A percentile compares a stretch with the other conserved stretches of the same genome.
These are phyloP conservation scores for Semicossyphus pulcher DNA, from an alignment of 2,113 vertebrate genomes.

Conservation along the genomic window DNA sequence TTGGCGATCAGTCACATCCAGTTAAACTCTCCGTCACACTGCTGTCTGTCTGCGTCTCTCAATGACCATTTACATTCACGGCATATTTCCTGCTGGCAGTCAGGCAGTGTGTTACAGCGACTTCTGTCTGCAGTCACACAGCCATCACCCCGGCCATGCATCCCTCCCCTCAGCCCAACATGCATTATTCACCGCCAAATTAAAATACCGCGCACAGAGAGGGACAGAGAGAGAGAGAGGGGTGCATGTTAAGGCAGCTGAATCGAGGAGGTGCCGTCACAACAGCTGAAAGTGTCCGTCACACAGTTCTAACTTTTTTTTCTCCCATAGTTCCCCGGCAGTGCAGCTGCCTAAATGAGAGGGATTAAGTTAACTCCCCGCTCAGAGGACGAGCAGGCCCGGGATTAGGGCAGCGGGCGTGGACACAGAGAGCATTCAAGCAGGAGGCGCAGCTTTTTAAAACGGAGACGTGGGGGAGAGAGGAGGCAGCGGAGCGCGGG, in stretches of 20 bases:
- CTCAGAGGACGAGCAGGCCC: slow-evolving; percentile 81
- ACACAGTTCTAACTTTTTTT: slow-evolving; percentile 69
- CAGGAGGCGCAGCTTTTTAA: slow-evolving; percentile 77
- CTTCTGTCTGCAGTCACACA: slow-evolving; percentile 34
- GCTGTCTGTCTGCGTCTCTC: neutral
- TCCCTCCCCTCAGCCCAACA: slow-evolving; percentile 39
- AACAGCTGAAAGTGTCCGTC: slow-evolving; percentile 72
- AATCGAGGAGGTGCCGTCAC: slow-evolving; percentile 67
- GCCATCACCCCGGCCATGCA: slow-evolving; percentile 55
- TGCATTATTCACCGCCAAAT: slow-evolving; percentile 80
- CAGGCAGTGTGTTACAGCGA: slow-evolving; percentile 44
- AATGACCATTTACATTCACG: slow-evolving; percentile 25
- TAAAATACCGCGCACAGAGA: slow-evolving; percentile 67
- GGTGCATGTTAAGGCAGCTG: slow-evolving; percentile 66
- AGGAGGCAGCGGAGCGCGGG: slow-evolving; percentile 70
- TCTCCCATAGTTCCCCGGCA: slow-evolving; percentile 60
- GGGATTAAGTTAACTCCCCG: slow-evolving; percentile 81
- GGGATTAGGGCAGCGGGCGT: slow-evolving; percentile 77
- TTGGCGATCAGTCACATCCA: neutral
- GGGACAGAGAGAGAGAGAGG: slow-evolving; percentile 30
- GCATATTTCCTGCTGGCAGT: slow-evolving; percentile 13
- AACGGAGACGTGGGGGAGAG: slow-evolving; percentile 56
- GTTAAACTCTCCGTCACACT: neutral
- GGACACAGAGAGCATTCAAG: slow-evolving; percentile 80
- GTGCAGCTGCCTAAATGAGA: slow-evolving; percentile 83